These are phyloP conservation scores for Sphyrna mokarran DNA, from an alignment of 2,113 vertebrate species.

Conservation along the genomic window DNA sequence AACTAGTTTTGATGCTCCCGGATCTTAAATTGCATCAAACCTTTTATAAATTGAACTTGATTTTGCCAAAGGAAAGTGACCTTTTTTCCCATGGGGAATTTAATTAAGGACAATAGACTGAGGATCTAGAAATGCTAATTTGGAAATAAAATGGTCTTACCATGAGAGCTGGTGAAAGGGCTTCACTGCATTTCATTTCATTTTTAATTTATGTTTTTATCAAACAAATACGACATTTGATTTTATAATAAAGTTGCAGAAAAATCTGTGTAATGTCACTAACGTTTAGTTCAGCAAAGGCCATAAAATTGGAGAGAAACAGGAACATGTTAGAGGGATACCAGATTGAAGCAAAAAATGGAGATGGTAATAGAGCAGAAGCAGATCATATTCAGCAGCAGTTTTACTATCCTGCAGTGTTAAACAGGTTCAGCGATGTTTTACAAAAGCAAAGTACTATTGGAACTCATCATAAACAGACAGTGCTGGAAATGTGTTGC, in stretches of 20 bases:
- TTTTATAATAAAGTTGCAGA: not conserved
- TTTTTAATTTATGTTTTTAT: conserved; percentile 20
- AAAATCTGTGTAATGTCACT: not conserved
- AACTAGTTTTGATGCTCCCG: not conserved
- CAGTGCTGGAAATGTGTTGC: not conserved
- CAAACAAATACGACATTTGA: conserved; percentile 10
- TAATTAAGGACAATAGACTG: conserved; percentile 10
- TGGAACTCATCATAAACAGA: not conserved
- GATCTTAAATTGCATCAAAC: not conserved
- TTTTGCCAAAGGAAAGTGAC: conserved; percentile 27
- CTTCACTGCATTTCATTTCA: not conserved
- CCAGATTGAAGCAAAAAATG: not conserved
- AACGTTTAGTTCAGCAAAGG: not conserved
- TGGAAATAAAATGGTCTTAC: conserved; percentile 24
- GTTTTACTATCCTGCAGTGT: not conserved
- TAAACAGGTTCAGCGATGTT: not conserved
- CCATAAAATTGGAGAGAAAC: not conserved
- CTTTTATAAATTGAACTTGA: not conserved
- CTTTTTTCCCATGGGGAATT: not conserved
- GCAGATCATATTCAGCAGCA: not conserved
- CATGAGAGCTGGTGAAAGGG: not conserved
- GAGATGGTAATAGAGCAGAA: not conserved
- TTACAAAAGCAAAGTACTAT: not conserved
- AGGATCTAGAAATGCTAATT: not conserved
- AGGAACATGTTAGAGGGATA: not conserved